Conservation (phyloP, 2,113 vertebrate genomes). For the Miniopterus natalensis region DNA sequence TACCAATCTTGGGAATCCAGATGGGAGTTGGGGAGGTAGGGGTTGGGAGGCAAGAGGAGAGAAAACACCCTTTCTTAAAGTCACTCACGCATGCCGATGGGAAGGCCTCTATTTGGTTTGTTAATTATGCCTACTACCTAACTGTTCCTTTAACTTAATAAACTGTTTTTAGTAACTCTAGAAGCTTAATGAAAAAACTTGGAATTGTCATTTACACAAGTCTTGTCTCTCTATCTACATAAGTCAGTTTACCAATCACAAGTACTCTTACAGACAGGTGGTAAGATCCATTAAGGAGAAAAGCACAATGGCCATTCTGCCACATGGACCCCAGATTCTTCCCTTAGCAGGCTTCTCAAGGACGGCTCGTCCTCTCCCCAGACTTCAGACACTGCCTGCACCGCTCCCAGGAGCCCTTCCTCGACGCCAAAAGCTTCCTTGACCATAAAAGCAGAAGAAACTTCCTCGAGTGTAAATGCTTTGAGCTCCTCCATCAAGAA, state of each 20-base stretch:
- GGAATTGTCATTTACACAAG: neutral
- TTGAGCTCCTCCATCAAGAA: neutral
- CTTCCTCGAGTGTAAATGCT: constrained; percentile 4
- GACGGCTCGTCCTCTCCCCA: neutral
- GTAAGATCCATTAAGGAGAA: neutral
- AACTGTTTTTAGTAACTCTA: constrained; percentile 36
- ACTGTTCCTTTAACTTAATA: neutral
- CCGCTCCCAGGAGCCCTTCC: neutral
- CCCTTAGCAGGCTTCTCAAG: neutral
- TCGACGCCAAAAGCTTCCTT: neutral
- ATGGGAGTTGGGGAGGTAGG: too few relatives aligned
- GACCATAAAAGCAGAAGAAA: neutral
- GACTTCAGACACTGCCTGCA: neutral
- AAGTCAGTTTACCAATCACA: neutral
- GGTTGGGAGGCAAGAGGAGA: neutral
- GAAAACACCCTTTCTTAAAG: neutral
- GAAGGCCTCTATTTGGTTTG: neutral
- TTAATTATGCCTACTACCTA: neutral
- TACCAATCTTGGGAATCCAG: neutral
- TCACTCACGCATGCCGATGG: neutral
- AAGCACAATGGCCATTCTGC: neutral
- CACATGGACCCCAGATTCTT: neutral
- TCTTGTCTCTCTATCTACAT: neutral
- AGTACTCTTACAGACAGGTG: neutral
- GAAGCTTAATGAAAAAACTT: neutral